Conservation (phyloP, 2,797 vertebrate genomes). For the Prionace glauca region DNA sequence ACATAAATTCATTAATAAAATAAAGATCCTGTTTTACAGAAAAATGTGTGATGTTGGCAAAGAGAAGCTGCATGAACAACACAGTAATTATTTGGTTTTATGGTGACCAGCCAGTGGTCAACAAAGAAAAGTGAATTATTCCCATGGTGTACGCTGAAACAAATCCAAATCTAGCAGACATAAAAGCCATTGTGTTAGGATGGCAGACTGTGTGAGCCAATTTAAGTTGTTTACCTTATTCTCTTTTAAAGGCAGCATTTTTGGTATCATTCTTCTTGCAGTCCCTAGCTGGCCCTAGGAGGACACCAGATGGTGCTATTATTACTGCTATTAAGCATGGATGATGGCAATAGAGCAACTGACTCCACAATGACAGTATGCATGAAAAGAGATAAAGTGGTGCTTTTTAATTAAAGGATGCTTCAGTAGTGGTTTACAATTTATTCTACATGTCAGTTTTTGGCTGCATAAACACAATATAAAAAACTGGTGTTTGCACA, state of each 20-base stretch:
- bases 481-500: not conserved
- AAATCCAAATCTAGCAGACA: not conserved
- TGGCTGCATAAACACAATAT: not conserved
- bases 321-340: not conserved
- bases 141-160: not conserved
- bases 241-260: not conserved
- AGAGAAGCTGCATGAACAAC: not conserved
- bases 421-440: not conserved
- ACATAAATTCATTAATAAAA: not conserved
- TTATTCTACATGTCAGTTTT: not conserved
- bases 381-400: not conserved
- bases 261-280: not conserved
- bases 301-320: constrained; percentile 25
- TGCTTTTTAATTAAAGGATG: not conserved
- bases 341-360: not conserved
- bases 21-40: not conserved
- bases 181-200: not conserved
- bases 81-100: not conserved
- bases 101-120: not conserved
- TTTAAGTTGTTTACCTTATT: not conserved
- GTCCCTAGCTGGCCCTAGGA: not conserved
- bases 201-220: not conserved
- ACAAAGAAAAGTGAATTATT: not conserved
- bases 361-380: not conserved
- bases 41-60: not conserved